phyloP scores from a whole-genome alignment of 2,888 invertebrate genomes.

The Mycalesis mineus region DNA sequence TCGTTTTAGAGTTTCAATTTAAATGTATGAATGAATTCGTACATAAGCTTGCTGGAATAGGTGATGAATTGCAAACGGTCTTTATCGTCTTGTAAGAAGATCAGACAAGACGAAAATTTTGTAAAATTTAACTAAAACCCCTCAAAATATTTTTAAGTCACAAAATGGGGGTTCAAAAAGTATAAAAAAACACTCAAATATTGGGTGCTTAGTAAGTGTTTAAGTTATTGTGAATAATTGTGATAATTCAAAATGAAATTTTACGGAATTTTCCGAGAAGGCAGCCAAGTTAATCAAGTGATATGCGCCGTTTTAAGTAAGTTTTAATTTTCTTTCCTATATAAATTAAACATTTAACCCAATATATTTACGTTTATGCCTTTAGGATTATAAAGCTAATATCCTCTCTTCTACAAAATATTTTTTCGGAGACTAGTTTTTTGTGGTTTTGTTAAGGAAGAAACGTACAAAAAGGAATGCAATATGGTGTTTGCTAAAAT shows the following conservation, averaged over 20 bases:
- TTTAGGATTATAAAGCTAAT: too few relatives aligned
- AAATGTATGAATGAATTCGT: background rate
- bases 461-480: too few relatives aligned
- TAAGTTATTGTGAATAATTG: background rate
- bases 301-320: conserved; percentile 61
- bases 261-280: conserved; percentile 44
- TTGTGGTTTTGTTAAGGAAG: too few relatives aligned
- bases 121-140: background rate
- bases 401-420: too few relatives aligned
- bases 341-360: too few relatives aligned
- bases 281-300: conserved; percentile 58
- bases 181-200: background rate
- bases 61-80: background rate
- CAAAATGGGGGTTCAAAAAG: background rate
- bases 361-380: too few relatives aligned
- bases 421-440: too few relatives aligned
- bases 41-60: background rate
- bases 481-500: too few relatives aligned
- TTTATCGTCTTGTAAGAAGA: background rate
- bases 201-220: background rate
- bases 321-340: conserved; percentile 27
- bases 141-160: background rate
- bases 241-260: conserved; percentile 18
- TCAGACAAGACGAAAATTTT: background rate
- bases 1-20: background rate